These are phyloP conservation scores for Phrynocephalus versicolor DNA, from an alignment of 2,113 vertebrate genomes.

Conservation along the genomic window DNA sequence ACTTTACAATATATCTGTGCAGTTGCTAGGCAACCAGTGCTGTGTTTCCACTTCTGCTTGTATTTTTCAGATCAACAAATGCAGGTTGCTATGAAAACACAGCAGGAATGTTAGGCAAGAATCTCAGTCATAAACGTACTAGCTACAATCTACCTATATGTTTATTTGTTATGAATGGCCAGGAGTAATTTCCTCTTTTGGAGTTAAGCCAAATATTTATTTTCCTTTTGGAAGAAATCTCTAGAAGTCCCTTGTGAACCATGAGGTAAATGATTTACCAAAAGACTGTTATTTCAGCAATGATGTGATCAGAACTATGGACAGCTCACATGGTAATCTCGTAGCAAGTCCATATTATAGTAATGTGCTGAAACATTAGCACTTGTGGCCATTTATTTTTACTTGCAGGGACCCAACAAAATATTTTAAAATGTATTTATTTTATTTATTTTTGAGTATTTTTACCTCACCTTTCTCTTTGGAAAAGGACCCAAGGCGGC, in stretches of 20 bases:
- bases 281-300: neutral
- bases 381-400: neutral
- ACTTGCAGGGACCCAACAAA: too few relatives aligned
- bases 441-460: too few relatives aligned
- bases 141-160: neutral
- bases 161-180: neutral
- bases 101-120: neutral
- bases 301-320: neutral
- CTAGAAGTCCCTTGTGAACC: neutral
- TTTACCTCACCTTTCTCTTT: too few relatives aligned
- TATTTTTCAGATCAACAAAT: neutral
- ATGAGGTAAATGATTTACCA: neutral
- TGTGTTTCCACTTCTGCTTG: neutral
- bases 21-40: conserved; percentile 4
- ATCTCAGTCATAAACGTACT: neutral
- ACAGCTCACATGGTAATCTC: neutral
- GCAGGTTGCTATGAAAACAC: neutral
- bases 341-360: neutral
- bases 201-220: conserved; percentile 3
- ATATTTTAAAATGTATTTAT: too few relatives aligned
- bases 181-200: neutral
- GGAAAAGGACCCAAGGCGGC: too few relatives aligned
- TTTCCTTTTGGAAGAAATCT: neutral
- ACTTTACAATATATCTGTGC: neutral
- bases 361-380: neutral